A percentile compares a stretch with the other conserved stretches of the same genome.
Evolutionary conservation across 2,113 vertebrate species (phyloP).

Genomic region (Catharus bicknelli): DNA sequence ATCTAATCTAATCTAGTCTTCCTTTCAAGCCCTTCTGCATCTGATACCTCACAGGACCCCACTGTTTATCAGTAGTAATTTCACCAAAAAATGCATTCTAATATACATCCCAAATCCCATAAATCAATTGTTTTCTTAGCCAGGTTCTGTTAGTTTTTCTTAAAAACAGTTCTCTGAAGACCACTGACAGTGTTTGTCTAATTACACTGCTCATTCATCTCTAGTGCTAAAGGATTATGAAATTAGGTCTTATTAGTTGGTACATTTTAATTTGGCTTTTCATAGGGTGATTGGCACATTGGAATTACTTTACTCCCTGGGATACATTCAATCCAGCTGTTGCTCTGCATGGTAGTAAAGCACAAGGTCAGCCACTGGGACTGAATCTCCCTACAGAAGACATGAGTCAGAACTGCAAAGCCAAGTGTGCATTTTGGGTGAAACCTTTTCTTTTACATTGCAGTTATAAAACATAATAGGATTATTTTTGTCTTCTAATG

Average conservation of each 20-base stretch:
- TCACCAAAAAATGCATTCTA: neutral
- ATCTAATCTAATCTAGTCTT: neutral
- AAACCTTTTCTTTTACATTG: neutral
- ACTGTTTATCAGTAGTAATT: neutral
- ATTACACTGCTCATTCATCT: conserved; percentile 21
- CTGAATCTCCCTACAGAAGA: neutral
- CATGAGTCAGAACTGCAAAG: neutral
- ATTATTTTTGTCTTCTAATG: neutral
- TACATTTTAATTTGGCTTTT: conserved; percentile 12
- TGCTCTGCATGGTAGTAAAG: neutral
- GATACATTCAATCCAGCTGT: neutral
- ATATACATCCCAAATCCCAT: neutral
- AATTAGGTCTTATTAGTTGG: conserved; percentile 21
- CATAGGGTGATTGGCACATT: neutral
- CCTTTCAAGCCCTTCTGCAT: neutral
- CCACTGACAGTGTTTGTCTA: neutral
- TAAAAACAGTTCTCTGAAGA: neutral
- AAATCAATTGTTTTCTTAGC: neutral
- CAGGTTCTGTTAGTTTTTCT: neutral
- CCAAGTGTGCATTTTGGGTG: accelerated
- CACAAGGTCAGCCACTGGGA: neutral
- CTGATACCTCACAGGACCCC: neutral
- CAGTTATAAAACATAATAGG: neutral
- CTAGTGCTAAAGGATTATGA: neutral
- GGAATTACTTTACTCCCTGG: neutral